phyloP scores from a whole-genome alignment of 1,140 invertebrate species.

The Drosophila ogumai region DNA sequence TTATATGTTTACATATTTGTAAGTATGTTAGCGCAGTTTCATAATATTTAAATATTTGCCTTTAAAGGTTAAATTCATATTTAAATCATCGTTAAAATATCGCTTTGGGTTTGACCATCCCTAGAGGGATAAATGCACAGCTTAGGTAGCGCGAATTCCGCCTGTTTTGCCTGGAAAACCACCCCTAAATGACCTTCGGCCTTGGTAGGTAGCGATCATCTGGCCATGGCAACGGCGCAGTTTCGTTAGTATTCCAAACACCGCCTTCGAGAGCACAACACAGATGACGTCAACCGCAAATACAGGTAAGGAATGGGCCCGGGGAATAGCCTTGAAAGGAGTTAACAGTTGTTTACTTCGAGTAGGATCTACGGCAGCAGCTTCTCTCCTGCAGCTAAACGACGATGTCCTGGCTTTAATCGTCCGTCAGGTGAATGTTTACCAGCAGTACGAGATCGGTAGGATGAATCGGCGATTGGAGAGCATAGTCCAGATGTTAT shows the following conservation, averaged over 20 bases:
- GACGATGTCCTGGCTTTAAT: conserved; percentile 74
- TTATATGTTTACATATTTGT: too few species aligned
- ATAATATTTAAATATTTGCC: too few species aligned
- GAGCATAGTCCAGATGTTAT: conserved; percentile 61
- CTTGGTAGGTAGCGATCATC: conserved; percentile 47
- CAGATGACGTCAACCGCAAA: conserved; percentile 53
- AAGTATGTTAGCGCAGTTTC: too few species aligned
- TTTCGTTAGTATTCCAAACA: conserved; percentile 56
- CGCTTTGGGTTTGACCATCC: conserved; percentile 35
- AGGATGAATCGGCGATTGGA: conserved; percentile 59
- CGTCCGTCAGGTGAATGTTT: conserved; percentile 56
- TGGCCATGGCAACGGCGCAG: conserved; percentile 30
- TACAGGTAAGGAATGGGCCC: conserved; percentile 43
- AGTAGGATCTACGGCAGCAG: conserved; percentile 14
- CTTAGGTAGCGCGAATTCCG: conserved; percentile 47
- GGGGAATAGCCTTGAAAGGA: conserved; percentile 1
- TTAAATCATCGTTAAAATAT: conserved; percentile 15
- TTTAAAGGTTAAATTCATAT: neutral
- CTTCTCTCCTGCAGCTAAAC: conserved; percentile 64
- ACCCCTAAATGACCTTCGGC: conserved; percentile 57
- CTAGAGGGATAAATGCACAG: conserved; percentile 13
- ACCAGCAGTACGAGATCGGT: conserved; percentile 66
- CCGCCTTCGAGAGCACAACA: conserved; percentile 27
- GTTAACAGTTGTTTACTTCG: neutral
- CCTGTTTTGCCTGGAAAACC: conserved; percentile 56